phyloP scores from a whole-genome alignment of 2,797 vertebrate species.

The Eurystomus glaucurus region DNA sequence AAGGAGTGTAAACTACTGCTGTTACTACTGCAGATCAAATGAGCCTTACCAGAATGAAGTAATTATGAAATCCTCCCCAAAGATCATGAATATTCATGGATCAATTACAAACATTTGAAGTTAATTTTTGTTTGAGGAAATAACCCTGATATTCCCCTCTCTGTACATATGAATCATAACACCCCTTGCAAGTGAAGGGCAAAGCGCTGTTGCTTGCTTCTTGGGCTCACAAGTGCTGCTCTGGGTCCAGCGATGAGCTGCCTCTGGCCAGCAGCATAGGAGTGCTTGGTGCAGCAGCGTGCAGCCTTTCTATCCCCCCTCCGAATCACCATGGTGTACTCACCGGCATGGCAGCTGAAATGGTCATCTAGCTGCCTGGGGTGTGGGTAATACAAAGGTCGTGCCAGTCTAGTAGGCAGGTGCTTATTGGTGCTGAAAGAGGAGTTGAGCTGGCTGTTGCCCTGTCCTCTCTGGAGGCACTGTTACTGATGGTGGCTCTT shows the following conservation, averaged over 20 bases:
- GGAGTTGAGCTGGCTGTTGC: neutral
- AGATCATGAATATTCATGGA: constrained; percentile 50
- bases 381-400: accelerated
- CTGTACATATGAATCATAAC: neutral
- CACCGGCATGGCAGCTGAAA: accelerated
- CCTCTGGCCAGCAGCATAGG: accelerated
- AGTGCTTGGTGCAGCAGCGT: accelerated
- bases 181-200: neutral
- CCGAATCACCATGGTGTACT: accelerated
- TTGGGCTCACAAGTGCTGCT: accelerated
- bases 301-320: neutral
- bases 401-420: neutral
- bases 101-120: constrained; percentile 34
- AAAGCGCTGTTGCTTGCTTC: neutral
- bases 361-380: neutral
- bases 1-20: constrained; percentile 30
- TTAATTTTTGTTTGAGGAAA: constrained; percentile 54
- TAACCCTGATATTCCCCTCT: neutral
- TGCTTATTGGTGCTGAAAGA: accelerated
- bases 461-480: neutral
- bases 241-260: neutral
- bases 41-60: constrained; percentile 42
- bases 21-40: constrained; percentile 16
- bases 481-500: neutral
- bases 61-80: constrained; percentile 46